Base-by-base conservation (phyloP, 1,140 invertebrate species). In the Drusus annulatus region DNA sequence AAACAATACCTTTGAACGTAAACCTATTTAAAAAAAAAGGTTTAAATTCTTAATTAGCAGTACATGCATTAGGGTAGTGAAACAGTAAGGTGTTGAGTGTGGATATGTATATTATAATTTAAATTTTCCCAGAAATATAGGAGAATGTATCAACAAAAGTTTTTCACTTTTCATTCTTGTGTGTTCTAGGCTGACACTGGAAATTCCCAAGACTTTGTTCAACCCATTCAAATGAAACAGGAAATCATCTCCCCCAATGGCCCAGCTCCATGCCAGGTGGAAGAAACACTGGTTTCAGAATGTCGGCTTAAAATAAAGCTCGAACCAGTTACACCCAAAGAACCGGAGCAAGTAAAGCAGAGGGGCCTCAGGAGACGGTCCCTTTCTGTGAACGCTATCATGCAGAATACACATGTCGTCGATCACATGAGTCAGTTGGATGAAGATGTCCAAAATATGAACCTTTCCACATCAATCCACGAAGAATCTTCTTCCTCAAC, bases 361-460 rank as follows among this genome's bases (percentile, higher is more conserved):
- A 54, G n/a, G n/a, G 51, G 21, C 36, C 19, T 51, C 63, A 31
- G 21, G 50, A 69, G 77, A 23, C 76, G 82, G 7, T 83, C 82
- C 10, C 71, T 81, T 76, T 83, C 82, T 8, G 82, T 79, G 13
- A 51, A 79, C 56, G 71, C 73, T 5, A 60, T 76, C 16, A 81
- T 81, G 82, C 65, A 81, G 36, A 68, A 45, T 51, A 28, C 31
- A 31, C 51, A 63, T 17, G 15, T 68, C 8, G 36, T 5, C 13
- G 2, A 2, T 23, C 13, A 73, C 17, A 52, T 73, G 36, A 21
- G 45, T 16, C n/a, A 73, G 52, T 17, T 71, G 45, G 15, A 51
- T 17, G 45, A 71, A 25, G 68, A 3, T 51, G 16, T 52, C 1
- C n/a, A 25, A 71, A 51, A 71, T 50, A 51, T 71, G 17, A 71